phyloP scores from a whole-genome alignment of 2,113 vertebrate genomes.

The Caloenas nicobarica region DNA sequence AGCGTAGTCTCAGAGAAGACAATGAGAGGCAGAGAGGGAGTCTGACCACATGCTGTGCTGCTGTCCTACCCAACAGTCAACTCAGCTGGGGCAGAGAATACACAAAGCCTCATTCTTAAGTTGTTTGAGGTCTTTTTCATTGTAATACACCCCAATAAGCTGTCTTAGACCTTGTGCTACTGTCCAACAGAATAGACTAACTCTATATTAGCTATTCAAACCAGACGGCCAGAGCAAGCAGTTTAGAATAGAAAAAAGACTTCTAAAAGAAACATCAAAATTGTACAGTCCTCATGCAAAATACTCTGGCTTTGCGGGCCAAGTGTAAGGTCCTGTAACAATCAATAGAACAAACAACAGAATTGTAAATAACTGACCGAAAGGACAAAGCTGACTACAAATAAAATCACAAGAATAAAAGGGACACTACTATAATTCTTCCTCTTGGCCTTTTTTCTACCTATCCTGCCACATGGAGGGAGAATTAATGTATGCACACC shows the following conservation, averaged over 20 bases:
- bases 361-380: slow-evolving; percentile 10
- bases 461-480: not conserved
- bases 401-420: not conserved
- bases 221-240: not conserved
- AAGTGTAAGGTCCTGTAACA: not conserved
- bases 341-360: not conserved
- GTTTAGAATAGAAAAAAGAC: not conserved
- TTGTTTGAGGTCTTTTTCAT: not conserved
- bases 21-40: not conserved
- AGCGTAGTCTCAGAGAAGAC: not conserved
- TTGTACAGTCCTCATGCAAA: not conserved
- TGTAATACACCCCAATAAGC: not conserved
- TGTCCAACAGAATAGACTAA: not conserved
- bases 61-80: not conserved
- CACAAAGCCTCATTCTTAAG: not conserved
- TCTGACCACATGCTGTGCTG: not conserved
- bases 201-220: not conserved
- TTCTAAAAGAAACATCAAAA: not conserved
- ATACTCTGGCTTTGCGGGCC: not conserved
- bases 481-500: not conserved
- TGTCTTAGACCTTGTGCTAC: not conserved
- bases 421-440: slow-evolving; percentile 6
- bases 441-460: not conserved
- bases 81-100: not conserved
- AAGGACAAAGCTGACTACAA: slow-evolving; percentile 20